Evolutionary conservation across 2,888 invertebrate species (phyloP).

Genomic region (Himalopsyche anomala): DNA sequence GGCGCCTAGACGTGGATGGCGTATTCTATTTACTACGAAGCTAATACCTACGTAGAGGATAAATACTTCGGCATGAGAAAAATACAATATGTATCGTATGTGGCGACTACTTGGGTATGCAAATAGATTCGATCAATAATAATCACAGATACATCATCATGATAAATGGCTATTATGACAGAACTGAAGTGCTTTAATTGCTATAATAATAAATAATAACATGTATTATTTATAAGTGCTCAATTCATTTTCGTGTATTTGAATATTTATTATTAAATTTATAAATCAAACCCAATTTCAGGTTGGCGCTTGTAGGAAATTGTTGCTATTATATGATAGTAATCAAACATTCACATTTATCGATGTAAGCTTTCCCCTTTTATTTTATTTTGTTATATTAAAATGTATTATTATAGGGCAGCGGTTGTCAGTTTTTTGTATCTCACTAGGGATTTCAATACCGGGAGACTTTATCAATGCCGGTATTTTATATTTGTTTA

Average conservation of each 20-base stretch:
- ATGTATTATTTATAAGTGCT: not conserved
- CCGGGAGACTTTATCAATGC: too few relatives aligned
- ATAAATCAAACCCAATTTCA: not conserved
- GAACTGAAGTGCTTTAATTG: not conserved
- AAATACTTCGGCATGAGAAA: not conserved
- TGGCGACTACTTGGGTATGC: not conserved
- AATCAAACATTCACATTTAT: too few relatives aligned
- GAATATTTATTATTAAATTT: not conserved
- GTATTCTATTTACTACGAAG: not conserved
- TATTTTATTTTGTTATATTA: too few relatives aligned
- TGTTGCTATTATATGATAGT: not conserved
- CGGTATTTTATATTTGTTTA: too few relatives aligned
- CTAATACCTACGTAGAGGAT: not conserved
- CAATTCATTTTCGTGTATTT: not conserved
- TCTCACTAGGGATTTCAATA: too few relatives aligned
- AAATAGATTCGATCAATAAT: not conserved
- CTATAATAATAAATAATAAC: conserved; percentile 26
- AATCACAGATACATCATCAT: not conserved
- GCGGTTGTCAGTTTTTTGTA: too few relatives aligned
- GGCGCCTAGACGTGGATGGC: conserved; percentile 6
- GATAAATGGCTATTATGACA: conserved; percentile 2
- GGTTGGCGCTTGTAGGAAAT: not conserved
- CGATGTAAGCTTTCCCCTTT: too few relatives aligned
- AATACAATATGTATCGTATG: not conserved
- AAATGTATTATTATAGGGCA: too few relatives aligned